Conservation (phyloP, 2,888 invertebrate genomes). For the Diarsia rubi region DNA sequence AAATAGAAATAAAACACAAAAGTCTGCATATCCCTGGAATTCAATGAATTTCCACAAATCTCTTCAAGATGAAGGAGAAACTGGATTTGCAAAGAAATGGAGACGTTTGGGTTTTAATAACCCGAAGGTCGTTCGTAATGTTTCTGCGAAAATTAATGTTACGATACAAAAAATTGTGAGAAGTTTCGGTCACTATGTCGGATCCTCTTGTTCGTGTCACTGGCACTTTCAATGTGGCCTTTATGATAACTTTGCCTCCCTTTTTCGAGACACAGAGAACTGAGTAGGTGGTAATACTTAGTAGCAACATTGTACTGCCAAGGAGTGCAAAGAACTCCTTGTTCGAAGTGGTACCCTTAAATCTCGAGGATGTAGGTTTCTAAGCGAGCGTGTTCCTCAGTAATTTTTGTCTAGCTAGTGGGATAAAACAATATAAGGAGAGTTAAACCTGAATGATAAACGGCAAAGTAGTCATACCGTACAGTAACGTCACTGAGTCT, state of each 20-base stretch:
- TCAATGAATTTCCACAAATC: not conserved
- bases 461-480: not conserved
- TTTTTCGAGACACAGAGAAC: not conserved
- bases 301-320: not conserved
- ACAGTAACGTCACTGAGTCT: not conserved
- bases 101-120: constrained; percentile 36
- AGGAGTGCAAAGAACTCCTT: not conserved
- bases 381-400: not conserved
- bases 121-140: constrained; percentile 40
- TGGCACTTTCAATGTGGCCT: not conserved
- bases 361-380: not conserved
- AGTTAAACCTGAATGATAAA: not conserved
- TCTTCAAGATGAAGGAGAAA: constrained; percentile 6
- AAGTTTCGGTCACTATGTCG: constrained; percentile 14
- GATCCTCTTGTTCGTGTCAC: not conserved
- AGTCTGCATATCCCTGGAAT: constrained; percentile 3
- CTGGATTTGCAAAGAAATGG: constrained; percentile 27
- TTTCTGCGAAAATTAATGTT: constrained; percentile 33
- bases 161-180: constrained; percentile 21
- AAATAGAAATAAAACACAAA: not conserved
- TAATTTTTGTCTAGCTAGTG: not conserved
- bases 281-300: not conserved
- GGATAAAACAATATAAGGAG: not conserved
- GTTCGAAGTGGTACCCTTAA: not conserved
- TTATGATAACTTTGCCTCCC: not conserved